These are phyloP conservation scores for Drosophila obscura DNA, from an alignment of 1,140 invertebrate species.

Conservation along the genomic window DNA sequence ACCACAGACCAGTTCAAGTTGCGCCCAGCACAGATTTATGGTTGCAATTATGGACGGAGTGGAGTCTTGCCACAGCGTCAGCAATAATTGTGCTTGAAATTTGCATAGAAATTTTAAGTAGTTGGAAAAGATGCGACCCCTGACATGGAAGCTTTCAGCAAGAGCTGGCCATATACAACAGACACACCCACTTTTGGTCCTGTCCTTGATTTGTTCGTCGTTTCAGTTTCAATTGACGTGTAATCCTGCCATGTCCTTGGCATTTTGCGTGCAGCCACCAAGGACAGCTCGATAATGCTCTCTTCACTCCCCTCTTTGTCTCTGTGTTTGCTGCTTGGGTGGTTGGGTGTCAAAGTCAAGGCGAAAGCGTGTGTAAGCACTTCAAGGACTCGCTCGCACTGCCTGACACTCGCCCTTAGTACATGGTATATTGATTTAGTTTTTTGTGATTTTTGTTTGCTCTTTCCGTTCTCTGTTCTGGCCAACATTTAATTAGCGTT, in stretches of 20 bases:
- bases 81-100: constrained; percentile 74
- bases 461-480: constrained; percentile 11
- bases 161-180: not conserved
- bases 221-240: constrained; percentile 72
- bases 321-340: constrained; percentile 14
- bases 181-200: constrained; percentile 40
- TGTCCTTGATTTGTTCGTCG: constrained; percentile 61
- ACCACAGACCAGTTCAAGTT: constrained; percentile 65
- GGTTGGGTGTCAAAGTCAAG: constrained; percentile 76
- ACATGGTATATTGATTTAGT: constrained; percentile 72
- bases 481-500: constrained; percentile 67
- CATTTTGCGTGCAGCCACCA: constrained; percentile 66
- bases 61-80: constrained; percentile 51
- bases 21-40: constrained; percentile 66
- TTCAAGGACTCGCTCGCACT: constrained; percentile 58
- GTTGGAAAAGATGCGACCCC: constrained; percentile 54
- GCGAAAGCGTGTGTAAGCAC: constrained; percentile 60
- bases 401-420: constrained; percentile 40
- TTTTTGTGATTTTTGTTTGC: constrained; percentile 41
- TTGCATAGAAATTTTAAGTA: constrained; percentile 75
- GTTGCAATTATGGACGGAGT: constrained; percentile 69
- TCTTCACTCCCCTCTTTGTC: not conserved
- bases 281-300: constrained; percentile 65
- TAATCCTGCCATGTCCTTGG: constrained; percentile 80
- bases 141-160: not conserved